phyloP scores from a whole-genome alignment of 2,888 invertebrate species.

The Trichogramma dendrolimi region DNA sequence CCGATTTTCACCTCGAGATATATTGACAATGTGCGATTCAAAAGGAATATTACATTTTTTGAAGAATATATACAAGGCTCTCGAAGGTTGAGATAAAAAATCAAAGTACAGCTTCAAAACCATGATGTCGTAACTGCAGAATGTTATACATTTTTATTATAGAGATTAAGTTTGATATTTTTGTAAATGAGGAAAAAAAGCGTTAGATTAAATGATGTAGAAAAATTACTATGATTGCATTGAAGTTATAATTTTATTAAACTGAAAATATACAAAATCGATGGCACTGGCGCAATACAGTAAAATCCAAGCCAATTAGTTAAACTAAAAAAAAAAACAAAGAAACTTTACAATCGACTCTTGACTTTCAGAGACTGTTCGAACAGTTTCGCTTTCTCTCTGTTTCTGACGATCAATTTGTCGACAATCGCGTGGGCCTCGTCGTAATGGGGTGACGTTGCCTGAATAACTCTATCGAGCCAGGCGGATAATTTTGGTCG shows the following conservation, averaged over 20 bases:
- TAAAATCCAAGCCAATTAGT: too few species aligned
- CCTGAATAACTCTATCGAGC: constrained; percentile 61
- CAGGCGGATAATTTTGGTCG: constrained; percentile 62
- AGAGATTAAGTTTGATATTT: neutral
- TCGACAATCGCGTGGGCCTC: constrained; percentile 61
- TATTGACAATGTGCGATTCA: constrained; percentile 59
- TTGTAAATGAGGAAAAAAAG: neutral
- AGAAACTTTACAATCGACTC: too few species aligned
- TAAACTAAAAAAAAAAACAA: too few species aligned
- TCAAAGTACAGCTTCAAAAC: constrained; percentile 64
- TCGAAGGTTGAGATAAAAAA: constrained; percentile 72
- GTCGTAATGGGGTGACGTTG: constrained; percentile 63
- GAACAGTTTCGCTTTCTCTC: too few species aligned
- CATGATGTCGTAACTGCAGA: constrained; percentile 35
- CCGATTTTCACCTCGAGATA: constrained; percentile 62
- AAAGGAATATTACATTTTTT: constrained; percentile 63
- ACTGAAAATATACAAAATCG: neutral
- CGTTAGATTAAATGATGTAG: neutral
- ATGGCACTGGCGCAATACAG: too few species aligned
- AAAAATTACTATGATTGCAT: too few species aligned
- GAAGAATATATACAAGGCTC: constrained; percentile 67
- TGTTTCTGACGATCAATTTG: constrained; percentile 52
- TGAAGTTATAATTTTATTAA: too few species aligned
- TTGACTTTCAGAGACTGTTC: too few species aligned
- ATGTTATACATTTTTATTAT: neutral